Evolutionary conservation across 92 coral and sea anemone species (phyloP).

Genomic region (Plumapathes pennacea): DNA sequence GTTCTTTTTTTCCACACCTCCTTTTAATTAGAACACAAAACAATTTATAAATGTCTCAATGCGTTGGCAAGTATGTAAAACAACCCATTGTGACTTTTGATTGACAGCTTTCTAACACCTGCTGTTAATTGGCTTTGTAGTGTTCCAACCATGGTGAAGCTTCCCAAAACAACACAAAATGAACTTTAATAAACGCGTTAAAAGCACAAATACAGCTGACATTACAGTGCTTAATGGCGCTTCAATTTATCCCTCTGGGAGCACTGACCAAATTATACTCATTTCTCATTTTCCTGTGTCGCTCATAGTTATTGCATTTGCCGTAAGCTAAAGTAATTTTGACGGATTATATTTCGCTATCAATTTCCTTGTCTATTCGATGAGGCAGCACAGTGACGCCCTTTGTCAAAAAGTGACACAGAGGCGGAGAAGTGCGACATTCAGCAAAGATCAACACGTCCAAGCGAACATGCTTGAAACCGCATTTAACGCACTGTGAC

Average conservation of each 20-base stretch:
- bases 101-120: slow-evolving; percentile 98
- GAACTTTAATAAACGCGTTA: slow-evolving; percentile 78
- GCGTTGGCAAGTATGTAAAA: slow-evolving; percentile 80
- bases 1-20: slow-evolving; percentile 70
- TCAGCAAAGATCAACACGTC: slow-evolving; percentile 90
- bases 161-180: slow-evolving; percentile 74
- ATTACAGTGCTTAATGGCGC: slow-evolving; percentile 20
- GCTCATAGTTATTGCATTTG: slow-evolving; percentile 67
- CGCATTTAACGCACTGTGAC: slow-evolving; percentile 74
- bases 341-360: slow-evolving; percentile 95
- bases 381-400: slow-evolving; percentile 87
- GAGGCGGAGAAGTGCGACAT: slow-evolving; percentile 95
- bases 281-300: slow-evolving; percentile 16
- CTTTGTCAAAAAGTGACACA: slow-evolving; percentile 91
- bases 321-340: slow-evolving; percentile 74
- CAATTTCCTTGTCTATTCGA: slow-evolving; percentile 92
- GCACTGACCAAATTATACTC: slow-evolving; percentile 1
- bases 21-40: slow-evolving; percentile 86
- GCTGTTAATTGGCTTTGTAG: slow-evolving; percentile 98
- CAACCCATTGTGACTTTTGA: slow-evolving; percentile 86
- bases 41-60: slow-evolving; percentile 82
- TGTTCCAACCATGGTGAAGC: slow-evolving; percentile 81
- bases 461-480: slow-evolving; percentile 87
- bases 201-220: slow-evolving; percentile 89
- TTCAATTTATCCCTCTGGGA: slow-evolving; percentile 20